These are phyloP conservation scores for Kryptopterus vitreolus DNA, from an alignment of 2,797 vertebrate species.

Conservation along the genomic window DNA sequence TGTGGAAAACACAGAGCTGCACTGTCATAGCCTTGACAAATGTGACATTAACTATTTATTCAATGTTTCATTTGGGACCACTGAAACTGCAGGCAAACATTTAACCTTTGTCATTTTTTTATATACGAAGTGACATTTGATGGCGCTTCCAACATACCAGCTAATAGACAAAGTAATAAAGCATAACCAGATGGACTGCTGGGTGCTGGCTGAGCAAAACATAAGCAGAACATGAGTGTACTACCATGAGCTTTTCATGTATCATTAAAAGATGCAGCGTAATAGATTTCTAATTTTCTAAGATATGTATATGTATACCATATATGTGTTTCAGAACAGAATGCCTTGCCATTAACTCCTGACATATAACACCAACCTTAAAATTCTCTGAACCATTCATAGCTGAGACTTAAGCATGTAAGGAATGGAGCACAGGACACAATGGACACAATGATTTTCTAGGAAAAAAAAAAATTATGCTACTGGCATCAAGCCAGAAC, in stretches of 20 bases:
- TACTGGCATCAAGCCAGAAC: conserved; percentile 11
- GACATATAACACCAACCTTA: conserved; percentile 42
- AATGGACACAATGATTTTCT: conserved; percentile 37
- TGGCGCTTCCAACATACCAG: not conserved
- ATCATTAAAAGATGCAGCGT: not conserved
- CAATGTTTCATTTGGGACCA: conserved; percentile 7
- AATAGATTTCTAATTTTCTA: not conserved
- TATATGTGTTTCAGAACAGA: too few species aligned
- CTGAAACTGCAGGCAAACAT: not conserved
- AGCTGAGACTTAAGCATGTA: conserved; percentile 27
- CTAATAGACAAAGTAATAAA: not conserved
- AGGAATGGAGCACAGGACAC: conserved; percentile 47
- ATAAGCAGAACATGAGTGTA: not conserved
- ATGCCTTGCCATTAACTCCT: conserved; percentile 30
- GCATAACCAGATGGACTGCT: not conserved
- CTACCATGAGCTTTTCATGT: not conserved
- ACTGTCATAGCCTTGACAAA: conserved; percentile 21
- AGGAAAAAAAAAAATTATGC: not conserved
- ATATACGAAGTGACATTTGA: not conserved
- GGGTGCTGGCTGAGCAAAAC: not conserved
- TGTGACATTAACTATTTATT: conserved; percentile 10
- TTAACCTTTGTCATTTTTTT: not conserved
- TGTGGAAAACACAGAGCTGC: not conserved
- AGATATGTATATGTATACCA: too few species aligned
- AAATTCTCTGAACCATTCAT: conserved; percentile 30